A percentile compares a stretch with the other conserved stretches of the same genome.
Evolutionary conservation across 2,888 invertebrate genomes (phyloP).

Genomic region (Hirtodrosophila trivittata): DNA sequence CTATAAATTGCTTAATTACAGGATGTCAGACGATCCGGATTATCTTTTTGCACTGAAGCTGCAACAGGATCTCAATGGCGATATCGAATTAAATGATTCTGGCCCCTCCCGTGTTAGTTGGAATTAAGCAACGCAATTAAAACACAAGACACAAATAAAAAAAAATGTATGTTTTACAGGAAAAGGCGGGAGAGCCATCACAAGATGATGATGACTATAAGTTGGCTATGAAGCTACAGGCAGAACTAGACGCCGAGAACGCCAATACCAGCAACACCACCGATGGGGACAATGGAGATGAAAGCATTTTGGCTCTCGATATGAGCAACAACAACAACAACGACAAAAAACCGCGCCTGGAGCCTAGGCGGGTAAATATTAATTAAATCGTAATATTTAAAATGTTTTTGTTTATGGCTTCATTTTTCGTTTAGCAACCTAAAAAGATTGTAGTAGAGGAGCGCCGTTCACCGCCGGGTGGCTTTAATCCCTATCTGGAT

Average conservation of each 20-base stretch:
- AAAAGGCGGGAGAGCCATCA: not conserved
- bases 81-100: too few species aligned
- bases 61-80: slow-evolving; percentile 66
- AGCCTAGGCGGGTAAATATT: slow-evolving; percentile 1
- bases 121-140: slow-evolving; percentile 7
- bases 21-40: slow-evolving; percentile 76
- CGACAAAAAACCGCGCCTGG: slow-evolving; percentile 1
- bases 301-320: slow-evolving; percentile 14
- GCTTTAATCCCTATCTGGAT: slow-evolving; percentile 74
- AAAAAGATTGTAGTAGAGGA: too few species aligned
- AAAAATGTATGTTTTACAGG: not conserved
- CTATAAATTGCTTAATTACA: not conserved
- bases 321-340: slow-evolving; percentile 20
- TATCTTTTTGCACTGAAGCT: slow-evolving; percentile 71
- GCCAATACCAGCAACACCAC: slow-evolving; percentile 18
- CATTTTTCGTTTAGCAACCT: not conserved
- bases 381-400: slow-evolving; percentile 1
- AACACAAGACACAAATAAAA: not conserved
- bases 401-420: not conserved
- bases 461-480: too few species aligned
- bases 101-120: too few species aligned
- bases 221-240: slow-evolving; percentile 71
- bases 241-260: slow-evolving; percentile 51
- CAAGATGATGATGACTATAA: slow-evolving; percentile 58
- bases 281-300: slow-evolving; percentile 5